phyloP scores from a whole-genome alignment of 2,113 vertebrate species.

The Lamprotornis superbus region DNA sequence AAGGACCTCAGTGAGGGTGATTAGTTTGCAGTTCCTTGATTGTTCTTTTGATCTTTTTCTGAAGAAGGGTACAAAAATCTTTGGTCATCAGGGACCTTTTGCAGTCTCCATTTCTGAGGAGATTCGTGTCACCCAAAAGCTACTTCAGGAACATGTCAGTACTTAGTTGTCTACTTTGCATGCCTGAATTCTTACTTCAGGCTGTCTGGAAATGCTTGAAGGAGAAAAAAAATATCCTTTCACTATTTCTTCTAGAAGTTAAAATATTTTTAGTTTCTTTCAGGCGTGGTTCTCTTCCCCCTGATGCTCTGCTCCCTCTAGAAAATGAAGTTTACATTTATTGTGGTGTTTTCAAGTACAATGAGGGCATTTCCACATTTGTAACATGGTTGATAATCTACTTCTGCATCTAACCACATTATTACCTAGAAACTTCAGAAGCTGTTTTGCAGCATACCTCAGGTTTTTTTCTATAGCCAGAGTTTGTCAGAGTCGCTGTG shows the following conservation, averaged over 20 bases:
- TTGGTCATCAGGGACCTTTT: neutral
- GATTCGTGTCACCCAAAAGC: neutral
- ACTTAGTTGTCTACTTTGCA: neutral
- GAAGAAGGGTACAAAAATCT: neutral
- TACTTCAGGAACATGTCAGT: neutral
- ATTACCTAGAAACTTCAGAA: neutral
- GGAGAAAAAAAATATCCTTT: neutral
- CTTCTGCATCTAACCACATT: neutral
- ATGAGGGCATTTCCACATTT: neutral
- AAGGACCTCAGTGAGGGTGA: neutral
- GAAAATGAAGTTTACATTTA: neutral
- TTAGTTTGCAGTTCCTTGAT: neutral
- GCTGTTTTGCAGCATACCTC: neutral
- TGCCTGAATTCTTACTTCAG: neutral
- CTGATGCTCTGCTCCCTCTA: neutral
- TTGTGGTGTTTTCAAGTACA: neutral
- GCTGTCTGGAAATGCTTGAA: neutral
- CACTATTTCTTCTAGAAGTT: neutral
- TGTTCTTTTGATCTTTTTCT: neutral
- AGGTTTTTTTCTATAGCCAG: neutral
- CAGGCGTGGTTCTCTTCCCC: rapidly evolving
- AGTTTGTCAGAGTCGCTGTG: neutral
- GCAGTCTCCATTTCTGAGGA: neutral
- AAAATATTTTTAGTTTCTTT: neutral
- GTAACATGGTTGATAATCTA: neutral